Evolutionary conservation across 2,888 invertebrate species (phyloP).

Genomic region (Onthophagus sagittarius): DNA sequence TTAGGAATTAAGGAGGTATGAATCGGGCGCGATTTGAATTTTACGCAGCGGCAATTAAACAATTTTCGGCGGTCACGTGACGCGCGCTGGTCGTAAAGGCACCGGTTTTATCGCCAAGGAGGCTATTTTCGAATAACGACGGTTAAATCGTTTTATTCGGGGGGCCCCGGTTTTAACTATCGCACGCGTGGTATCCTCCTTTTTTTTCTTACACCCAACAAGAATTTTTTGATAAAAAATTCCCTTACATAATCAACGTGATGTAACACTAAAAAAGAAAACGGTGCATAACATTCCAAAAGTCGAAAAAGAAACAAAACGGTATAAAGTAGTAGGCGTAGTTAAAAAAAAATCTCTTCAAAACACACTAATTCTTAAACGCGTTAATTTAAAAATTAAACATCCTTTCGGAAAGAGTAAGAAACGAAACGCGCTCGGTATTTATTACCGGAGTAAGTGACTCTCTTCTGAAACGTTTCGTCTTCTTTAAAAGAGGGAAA

Average conservation of each 20-base stretch:
- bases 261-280: no score
- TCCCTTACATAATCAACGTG: no score
- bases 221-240: no score
- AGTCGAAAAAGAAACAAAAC: no score
- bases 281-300: no score
- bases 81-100: not conserved
- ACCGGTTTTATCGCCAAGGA: not conserved
- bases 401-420: not conserved
- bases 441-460: no score
- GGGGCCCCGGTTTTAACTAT: not conserved
- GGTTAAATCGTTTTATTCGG: not conserved
- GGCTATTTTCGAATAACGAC: not conserved
- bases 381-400: not conserved
- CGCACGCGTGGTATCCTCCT: not conserved
- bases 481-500: conserved; percentile 8
- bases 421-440: no score
- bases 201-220: not conserved
- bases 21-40: not conserved
- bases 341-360: no score
- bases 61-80: not conserved
- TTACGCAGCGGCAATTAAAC: not conserved
- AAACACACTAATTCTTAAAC: not conserved
- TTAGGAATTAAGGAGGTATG: not conserved
- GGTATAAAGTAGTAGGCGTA: no score
- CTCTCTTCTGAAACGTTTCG: no score